phyloP scores from a whole-genome alignment of 2,113 vertebrate genomes.

The Channa argus region DNA sequence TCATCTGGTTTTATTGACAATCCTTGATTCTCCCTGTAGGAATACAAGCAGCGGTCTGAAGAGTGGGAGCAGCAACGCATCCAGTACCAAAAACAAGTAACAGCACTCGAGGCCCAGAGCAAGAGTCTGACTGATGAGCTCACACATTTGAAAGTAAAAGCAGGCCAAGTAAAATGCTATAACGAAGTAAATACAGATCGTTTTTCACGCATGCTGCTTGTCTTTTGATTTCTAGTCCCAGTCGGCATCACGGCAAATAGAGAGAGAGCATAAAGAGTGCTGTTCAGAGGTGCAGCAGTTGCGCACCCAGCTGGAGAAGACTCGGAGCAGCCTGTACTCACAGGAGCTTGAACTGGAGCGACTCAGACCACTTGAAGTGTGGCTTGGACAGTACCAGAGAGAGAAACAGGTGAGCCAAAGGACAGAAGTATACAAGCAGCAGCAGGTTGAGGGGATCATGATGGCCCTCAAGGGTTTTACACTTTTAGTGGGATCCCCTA shows the following conservation, averaged over 20 bases:
- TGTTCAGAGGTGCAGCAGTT: constrained; percentile 86
- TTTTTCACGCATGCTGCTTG: background rate
- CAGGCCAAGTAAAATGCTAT: background rate
- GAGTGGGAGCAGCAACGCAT: constrained; percentile 92
- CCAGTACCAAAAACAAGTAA: constrained; percentile 89
- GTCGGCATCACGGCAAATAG: constrained; percentile 78
- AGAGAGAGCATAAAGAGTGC: constrained; percentile 84
- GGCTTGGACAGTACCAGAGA: constrained; percentile 81
- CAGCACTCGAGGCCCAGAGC: constrained; percentile 89
- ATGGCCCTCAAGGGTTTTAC: background rate
- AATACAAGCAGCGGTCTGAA: constrained; percentile 85
- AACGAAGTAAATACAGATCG: background rate
- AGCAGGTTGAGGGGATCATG: background rate
- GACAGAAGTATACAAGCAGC: no score
- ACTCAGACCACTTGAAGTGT: constrained; percentile 83
- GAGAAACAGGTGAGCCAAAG: constrained; percentile 61
- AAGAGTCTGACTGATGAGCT: constrained; percentile 89
- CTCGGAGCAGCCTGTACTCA: constrained; percentile 84
- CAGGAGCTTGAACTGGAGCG: constrained; percentile 89
- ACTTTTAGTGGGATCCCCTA: background rate
- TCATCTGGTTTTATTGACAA: background rate
- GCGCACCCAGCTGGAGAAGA: constrained; percentile 84
- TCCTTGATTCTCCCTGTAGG: constrained; percentile 77
- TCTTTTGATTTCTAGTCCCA: constrained; percentile 78
- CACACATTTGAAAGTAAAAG: constrained; percentile 86